These are phyloP conservation scores for Pseudochirops cupreus DNA, from an alignment of 2,797 vertebrate species.

Conservation along the genomic window DNA sequence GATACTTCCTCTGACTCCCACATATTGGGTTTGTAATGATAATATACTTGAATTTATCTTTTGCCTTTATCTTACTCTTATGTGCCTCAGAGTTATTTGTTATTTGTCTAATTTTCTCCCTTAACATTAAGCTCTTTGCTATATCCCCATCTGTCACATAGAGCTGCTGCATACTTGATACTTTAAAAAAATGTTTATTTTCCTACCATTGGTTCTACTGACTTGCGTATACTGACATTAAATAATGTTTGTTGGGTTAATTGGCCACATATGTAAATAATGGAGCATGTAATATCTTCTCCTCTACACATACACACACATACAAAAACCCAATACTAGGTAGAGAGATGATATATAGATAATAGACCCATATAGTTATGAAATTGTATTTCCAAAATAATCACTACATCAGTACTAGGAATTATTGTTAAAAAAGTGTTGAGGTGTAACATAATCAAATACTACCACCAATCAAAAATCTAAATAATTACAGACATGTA, in stretches of 20 bases:
- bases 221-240: not conserved
- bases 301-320: not conserved
- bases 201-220: not conserved
- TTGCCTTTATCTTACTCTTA: not conserved
- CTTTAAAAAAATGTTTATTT: not conserved
- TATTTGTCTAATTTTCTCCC: not conserved
- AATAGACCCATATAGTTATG: not conserved
- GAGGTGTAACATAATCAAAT: constrained; percentile 9
- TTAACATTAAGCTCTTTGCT: not conserved
- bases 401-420: not conserved
- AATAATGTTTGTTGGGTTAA: not conserved
- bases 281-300: not conserved
- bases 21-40: not conserved
- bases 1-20: not conserved
- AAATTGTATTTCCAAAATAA: not conserved
- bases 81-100: not conserved
- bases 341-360: not conserved
- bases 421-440: not conserved
- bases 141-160: not conserved
- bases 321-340: not conserved
- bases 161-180: not conserved
- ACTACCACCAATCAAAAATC: not conserved
- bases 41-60: not conserved
- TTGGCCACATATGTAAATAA: not conserved
- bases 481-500: not conserved